Base-by-base conservation (phyloP, 2,797 vertebrate genomes). In the Microctenopoma steveboyesi region DNA sequence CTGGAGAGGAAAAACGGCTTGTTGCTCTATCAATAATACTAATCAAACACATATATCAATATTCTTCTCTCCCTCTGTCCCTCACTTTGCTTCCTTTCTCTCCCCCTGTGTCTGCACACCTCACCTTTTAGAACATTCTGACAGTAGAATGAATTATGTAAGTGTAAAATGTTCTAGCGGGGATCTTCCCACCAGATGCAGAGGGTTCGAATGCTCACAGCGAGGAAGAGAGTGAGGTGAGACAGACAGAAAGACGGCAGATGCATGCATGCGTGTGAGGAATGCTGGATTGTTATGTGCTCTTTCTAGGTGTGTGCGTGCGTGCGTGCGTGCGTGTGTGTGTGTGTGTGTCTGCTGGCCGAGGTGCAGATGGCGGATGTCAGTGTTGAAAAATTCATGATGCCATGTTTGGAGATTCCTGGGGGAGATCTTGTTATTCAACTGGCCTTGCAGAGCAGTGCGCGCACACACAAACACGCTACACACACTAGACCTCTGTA, bases 351-450 rank as follows among this genome's bases (percentile, higher is more conserved):
- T 49, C 53, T 48, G 57, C 51, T 83, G 86, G 90, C 82, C 68
- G 67, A 82, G 81, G 85, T 91, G 87, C 89, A 92, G 91, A 90
- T 89, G 72, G 88, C 60, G 72, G 82, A 91, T 92, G 88, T 93
- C 90, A 92, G 79, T 76, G 84, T 81, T 92, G 89, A 93, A 92
- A 92, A 92, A 91, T 92, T 92, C 91, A 92, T 91, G 91, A 91
- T 92, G 84, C 84, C 87, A 89, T 92, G 91, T 92, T 93, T 84
- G 86, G 85, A 89, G 86, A 90, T 83, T 92, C 89, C 89, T 90
- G 65, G 66, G 91, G 91, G 88, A 91, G 87, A 79, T 89, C 83
- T 81, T 89, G 85, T 81, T 88, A 86, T 92, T 92, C 88, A 90
- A 89, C 87, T 87, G 82, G 84, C 76, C 90, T 85, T 76, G 88